Base-by-base conservation (phyloP, 2,113 vertebrate genomes). In the Motacilla alba region DNA sequence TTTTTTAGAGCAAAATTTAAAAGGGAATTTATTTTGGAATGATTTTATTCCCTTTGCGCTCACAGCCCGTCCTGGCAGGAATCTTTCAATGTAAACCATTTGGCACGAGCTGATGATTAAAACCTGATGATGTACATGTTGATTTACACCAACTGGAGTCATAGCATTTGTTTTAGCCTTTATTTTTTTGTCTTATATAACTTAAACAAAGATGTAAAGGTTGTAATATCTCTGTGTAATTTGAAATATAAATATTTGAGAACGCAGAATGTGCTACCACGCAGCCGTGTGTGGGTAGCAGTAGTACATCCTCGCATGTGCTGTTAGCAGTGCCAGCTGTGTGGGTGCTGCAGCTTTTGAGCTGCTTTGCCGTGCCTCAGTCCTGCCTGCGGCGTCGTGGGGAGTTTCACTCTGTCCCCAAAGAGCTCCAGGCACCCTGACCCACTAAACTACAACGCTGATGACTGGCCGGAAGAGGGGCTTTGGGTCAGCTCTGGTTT, bases 281-380 rank as follows among this genome's bases (percentile, higher is more conserved):
- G 5, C 27, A 4, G 59, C 9, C 1, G 5, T 24, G 1, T 10
- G 31, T 46, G 15, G 13, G 35, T 3, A 30, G 56, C 26, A 30
- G 44, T 9, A 37, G 31, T 5, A 7, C 9, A 4, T 14, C 18
- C 37, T 18, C 2, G 1, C 5, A 0, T 3, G 19, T 22, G 2
- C 30, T 44, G 4, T 8, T 15, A 7, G 4, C 18, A 8, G 24
- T 26, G 17, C 7, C 35, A 11, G 43, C 60, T 27, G 11, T 28
- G 30, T 1, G 7, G 20, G 14, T 56, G 10, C 26, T 58, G 39
- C 4, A 8, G 66, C 41, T 12, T 6, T 6, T 6, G 8, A 47
- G 58, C 10, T 21, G 12, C 69, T 53, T 2, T 16, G 5, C 55
- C 0, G 1, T 12, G 37, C 72, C 35, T n/a, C 50, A 4, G 41